A percentile compares a stretch with the other conserved stretches of the same genome.
Conservation (phyloP, 2,888 invertebrate species). For the Drosophila nigricruria region DNA sequence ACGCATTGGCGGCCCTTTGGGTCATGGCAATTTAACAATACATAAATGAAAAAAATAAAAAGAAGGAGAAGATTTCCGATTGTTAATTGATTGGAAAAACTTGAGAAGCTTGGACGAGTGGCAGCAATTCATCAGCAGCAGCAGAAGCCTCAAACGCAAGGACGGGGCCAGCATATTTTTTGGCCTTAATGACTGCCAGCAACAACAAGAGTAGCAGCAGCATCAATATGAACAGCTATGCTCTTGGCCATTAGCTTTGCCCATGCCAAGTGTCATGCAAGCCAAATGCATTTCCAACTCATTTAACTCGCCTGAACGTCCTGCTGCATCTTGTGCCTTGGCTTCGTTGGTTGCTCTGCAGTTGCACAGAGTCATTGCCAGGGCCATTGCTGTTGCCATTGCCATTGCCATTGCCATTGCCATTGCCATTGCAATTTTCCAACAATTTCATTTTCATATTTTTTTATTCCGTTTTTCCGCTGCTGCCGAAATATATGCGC, state of each 20-base stretch:
- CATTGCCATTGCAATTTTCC: conserved; percentile 61
- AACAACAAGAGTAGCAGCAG: neutral
- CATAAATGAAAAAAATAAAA: conserved; percentile 1
- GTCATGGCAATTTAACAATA: conserved; percentile 47
- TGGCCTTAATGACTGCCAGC: conserved; percentile 41
- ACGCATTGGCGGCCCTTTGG: conserved; percentile 44
- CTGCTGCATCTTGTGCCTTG: conserved; percentile 26
- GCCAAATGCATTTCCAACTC: conserved; percentile 64
- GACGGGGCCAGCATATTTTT: conserved; percentile 28
- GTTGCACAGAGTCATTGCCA: conserved; percentile 12
- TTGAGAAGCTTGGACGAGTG: conserved; percentile 13
- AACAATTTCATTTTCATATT: conserved; percentile 64
- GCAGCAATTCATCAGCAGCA: conserved; percentile 43
- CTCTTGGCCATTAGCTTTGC: conserved; percentile 47
- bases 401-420: conserved; percentile 53
- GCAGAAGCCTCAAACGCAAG: conserved; percentile 35
- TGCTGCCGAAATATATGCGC: conserved; percentile 40
- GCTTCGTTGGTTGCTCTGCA: conserved; percentile 13
- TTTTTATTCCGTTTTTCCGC: conserved; percentile 42
- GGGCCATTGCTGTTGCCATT: conserved; percentile 16
- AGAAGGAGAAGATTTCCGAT: conserved; percentile 1
- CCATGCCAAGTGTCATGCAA: conserved; percentile 32
- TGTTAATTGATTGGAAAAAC: conserved; percentile 46
- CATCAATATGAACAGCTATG: conserved; percentile 15
- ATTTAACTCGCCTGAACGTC: conserved; percentile 56